Conservation (phyloP, 2,113 vertebrate species). For the Cromileptes altivelis region DNA sequence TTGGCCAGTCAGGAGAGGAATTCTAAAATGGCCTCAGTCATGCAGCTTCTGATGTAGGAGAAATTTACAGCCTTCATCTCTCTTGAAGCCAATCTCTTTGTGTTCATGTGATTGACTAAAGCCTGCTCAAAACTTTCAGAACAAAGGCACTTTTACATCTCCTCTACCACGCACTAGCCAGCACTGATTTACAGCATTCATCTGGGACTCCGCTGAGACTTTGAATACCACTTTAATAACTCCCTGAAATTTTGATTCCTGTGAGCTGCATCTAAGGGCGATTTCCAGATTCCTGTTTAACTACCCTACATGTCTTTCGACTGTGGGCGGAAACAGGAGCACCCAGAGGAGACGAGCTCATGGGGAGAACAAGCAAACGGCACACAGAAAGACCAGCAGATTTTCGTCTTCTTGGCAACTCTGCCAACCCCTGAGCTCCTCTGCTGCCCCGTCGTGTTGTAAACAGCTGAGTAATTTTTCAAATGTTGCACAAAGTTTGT, state of each 20-base stretch:
- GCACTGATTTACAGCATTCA: conserved; percentile 18
- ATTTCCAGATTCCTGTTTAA: conserved; percentile 19
- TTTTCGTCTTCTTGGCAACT: conserved; percentile 13
- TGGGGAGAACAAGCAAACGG: conserved; percentile 3
- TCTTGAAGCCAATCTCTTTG: background rate
- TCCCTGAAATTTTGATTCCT: background rate
- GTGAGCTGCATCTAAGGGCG: background rate
- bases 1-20: background rate
- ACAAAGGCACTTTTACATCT: conserved; percentile 17
- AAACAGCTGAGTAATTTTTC: conserved; percentile 26
- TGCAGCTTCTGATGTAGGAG: background rate
- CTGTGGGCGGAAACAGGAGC: background rate
- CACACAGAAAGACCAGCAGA: conserved; percentile 10
- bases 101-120: background rate
- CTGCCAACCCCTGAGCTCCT: background rate
- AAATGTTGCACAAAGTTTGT: background rate
- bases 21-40: background rate
- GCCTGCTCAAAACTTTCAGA: background rate
- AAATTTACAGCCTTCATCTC: background rate
- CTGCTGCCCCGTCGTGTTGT: background rate
- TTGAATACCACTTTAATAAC: conserved; percentile 3
- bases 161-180: background rate
- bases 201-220: conserved; percentile 1
- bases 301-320: background rate
- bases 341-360: background rate